A percentile compares a stretch with the other conserved stretches of the same genome.
Conservation (phyloP, 2,797 vertebrate species). For the Gadopsis marmoratus region DNA sequence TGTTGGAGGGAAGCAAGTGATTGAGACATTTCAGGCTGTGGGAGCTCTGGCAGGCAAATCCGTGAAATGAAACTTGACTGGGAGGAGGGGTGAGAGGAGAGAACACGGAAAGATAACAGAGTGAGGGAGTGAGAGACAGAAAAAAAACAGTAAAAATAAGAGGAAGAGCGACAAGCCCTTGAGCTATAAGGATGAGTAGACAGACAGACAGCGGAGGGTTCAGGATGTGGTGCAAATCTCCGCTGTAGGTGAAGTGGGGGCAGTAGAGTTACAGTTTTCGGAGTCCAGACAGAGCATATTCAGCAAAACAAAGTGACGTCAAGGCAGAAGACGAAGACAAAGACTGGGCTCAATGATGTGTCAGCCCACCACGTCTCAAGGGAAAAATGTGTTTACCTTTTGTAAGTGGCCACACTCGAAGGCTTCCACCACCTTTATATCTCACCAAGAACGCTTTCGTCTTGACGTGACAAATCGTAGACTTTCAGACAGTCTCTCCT, state of each 20-base stretch:
- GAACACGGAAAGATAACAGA: constrained; percentile 75
- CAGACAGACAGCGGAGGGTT: constrained; percentile 44
- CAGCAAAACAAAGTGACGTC: constrained; percentile 45
- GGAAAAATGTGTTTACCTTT: background rate
- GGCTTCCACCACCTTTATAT: background rate
- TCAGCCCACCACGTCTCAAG: constrained; percentile 4
- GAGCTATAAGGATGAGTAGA: constrained; percentile 71
- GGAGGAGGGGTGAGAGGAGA: constrained; percentile 74
- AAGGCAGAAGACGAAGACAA: constrained; percentile 29
- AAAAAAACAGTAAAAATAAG: constrained; percentile 41
- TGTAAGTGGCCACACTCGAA: constrained; percentile 16
- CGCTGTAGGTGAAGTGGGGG: constrained; percentile 66
- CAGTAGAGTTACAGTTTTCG: constrained; percentile 44
- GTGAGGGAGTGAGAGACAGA: constrained; percentile 53
- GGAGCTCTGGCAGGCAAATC: constrained; percentile 81
- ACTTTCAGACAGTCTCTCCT: background rate
- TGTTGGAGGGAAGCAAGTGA: constrained; percentile 65
- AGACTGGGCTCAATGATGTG: constrained; percentile 23
- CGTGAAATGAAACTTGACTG: constrained; percentile 83
- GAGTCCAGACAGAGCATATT: constrained; percentile 47
- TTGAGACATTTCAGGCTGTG: constrained; percentile 82
- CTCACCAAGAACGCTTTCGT: background rate
- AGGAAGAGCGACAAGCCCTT: constrained; percentile 67
- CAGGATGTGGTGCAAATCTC: constrained; percentile 52
- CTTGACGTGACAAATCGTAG: background rate